Evolutionary conservation across 2,113 vertebrate genomes (phyloP), one percentile per base, ranked within the genome.

Genomic region (Physeter macrocephalus): DNA sequence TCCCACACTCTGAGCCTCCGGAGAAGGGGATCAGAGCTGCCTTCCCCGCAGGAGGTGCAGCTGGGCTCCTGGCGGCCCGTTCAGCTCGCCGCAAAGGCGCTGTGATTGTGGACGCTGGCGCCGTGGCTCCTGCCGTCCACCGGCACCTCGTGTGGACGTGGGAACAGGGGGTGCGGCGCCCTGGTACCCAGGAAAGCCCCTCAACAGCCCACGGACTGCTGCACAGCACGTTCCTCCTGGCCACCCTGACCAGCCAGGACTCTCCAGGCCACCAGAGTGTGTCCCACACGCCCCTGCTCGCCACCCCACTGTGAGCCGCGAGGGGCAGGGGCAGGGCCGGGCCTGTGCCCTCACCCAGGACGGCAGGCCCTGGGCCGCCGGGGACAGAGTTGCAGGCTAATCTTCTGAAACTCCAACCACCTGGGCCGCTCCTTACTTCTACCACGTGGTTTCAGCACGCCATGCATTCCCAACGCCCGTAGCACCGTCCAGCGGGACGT

Each of bases 391-490:
- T 17, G 8, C 1, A 1, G 36, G 39, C 6, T 69, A 27, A 11
- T 46, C 23, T 36, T 36, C 57, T 0, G 17, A 81, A 54, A 11
- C 64, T 17, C 41, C 72, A 8, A 3, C 34, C 43, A n/a, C 34
- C 41, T 23, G 8, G n/a, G 59, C 46, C 12, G 34, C 71, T 71
- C 43, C 25, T n/a, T 13, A 8, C 46, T 5, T 20, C 92, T 39
- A 4, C 8, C 0, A 0, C 6, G 78, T 23, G 21, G 11, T 8
- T 52, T 11, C 67, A 12, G 46, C 29, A 11, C 15, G 2, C 6
- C 17, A 2, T 2, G 23, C 3, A 0, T 74, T 36, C 14, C 25
- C 75, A 25, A 1, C 0, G 2, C 36, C 34, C 3, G 0, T 8
- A 6, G 39, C 20, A 9, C 49, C 0, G 0, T 12, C 15, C 74